Base-by-base conservation (phyloP, 2,797 vertebrate species). In the Characodon lateralis region DNA sequence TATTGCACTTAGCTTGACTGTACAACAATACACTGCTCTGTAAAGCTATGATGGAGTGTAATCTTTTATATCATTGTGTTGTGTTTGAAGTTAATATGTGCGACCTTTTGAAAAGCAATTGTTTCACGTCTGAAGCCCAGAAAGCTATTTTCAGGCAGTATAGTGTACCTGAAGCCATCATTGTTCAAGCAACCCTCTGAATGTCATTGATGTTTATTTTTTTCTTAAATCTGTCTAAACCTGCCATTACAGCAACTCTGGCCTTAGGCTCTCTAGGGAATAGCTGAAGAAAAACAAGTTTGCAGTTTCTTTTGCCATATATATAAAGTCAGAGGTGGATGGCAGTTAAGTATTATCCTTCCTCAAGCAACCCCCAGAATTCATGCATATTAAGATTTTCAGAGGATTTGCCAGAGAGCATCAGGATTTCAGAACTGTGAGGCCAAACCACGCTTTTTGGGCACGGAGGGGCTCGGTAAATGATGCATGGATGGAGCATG, bases 401-500 rank as follows among this genome's bases (percentile, higher is more conserved):
- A 77, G 87, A 90, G 83, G 78, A 78, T 88, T 82, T 79, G 86
- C 91, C 84, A 89, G 84, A 74, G 83, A 51, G 82, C 89, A 78
- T 83, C 74, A 84, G 85, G 79, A 86, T 84, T 82, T 88, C 35
- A 56, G 56, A 46, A 75, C 73, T 28, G 48, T 58, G 78, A 72
- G 84, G 90, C 89, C 90, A 94, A 92, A 83, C 86, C 76, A 18
- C 78, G 89, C 84, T 91, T 78, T 91, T 90, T 84, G 81, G 90
- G 85, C 76, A 81, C 80, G 73, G 89, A 87, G 76, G 85, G 81
- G 86, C 82, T 85, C 26, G 88, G 90, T 94, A 91, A 94, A 94
- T 93, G 93, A 93, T 93, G 92, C 90, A 89, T 90, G 89, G 85
- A 89, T 61, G 61, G 87, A 92, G 89, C 88, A 85, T 88, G 91